Conservation (phyloP, 1,140 invertebrate species). For the Drosophila sechellia region DNA sequence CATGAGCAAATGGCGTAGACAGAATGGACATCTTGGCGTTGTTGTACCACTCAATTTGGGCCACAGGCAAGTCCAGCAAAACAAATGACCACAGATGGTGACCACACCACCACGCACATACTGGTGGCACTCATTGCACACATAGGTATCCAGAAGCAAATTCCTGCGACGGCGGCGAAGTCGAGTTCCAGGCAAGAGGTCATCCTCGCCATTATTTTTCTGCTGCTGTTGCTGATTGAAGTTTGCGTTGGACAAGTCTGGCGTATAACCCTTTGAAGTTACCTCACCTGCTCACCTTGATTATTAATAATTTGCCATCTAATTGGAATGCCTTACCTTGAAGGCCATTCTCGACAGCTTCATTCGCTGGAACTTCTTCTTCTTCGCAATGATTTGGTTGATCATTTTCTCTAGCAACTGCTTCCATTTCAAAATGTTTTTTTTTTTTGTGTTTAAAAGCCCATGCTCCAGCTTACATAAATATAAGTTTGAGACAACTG, state of each 20-base stretch:
- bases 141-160: not conserved
- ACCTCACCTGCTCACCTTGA: no score
- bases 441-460: not conserved
- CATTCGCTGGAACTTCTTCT: no score
- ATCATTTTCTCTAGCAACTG: not conserved
- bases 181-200: not conserved
- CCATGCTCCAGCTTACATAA: not conserved
- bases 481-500: not conserved
- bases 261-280: no score
- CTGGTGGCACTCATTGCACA: conserved; percentile 29
- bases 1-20: conserved; percentile 14
- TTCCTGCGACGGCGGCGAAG: accelerated
- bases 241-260: no score
- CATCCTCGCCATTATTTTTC: not conserved
- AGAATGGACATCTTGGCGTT: conserved; percentile 27
- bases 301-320: no score
- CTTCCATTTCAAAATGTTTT: not conserved
- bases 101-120: conserved; percentile 37
- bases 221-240: no score
- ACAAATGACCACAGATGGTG: conserved; percentile 59
- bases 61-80: conserved; percentile 61
- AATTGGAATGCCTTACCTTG: no score
- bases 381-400: not conserved
- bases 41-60: not conserved
- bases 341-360: no score